phyloP scores from a whole-genome alignment of 2,113 vertebrate genomes.

The Scopus umbretta region DNA sequence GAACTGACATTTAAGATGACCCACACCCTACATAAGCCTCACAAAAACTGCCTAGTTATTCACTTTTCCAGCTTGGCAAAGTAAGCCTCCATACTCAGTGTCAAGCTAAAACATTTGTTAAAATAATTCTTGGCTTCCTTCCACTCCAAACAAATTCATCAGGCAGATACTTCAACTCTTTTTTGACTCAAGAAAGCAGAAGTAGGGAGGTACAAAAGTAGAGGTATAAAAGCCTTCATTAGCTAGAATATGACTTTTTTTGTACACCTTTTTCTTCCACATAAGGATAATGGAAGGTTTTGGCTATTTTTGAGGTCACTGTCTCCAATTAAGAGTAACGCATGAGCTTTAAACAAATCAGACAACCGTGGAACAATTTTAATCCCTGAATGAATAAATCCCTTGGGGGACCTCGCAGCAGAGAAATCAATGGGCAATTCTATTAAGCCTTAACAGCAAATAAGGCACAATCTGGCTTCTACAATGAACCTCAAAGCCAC shows the following conservation, averaged over 20 bases:
- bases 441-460: constrained; percentile 45
- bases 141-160: constrained; percentile 62
- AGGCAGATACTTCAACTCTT: constrained; percentile 48
- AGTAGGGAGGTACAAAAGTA: not conserved
- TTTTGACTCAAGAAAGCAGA: not conserved
- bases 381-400: constrained; percentile 38
- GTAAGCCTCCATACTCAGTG: constrained; percentile 7
- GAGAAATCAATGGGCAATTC: constrained; percentile 25
- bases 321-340: constrained; percentile 23
- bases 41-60: constrained; percentile 34
- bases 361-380: constrained; percentile 48
- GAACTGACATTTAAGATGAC: constrained; percentile 27
- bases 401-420: not conserved
- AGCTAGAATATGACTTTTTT: not conserved
- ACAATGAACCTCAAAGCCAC: constrained; percentile 38
- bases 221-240: not conserved
- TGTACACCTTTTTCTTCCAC: not conserved
- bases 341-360: constrained; percentile 35
- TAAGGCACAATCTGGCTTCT: constrained; percentile 50
- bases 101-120: constrained; percentile 56
- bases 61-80: constrained; percentile 28
- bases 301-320: not conserved
- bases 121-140: constrained; percentile 72
- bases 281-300: not conserved
- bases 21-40: constrained; percentile 2